These are phyloP conservation scores for Cerceris rybyensis DNA, from an alignment of 2,888 invertebrate species.

Conservation along the genomic window DNA sequence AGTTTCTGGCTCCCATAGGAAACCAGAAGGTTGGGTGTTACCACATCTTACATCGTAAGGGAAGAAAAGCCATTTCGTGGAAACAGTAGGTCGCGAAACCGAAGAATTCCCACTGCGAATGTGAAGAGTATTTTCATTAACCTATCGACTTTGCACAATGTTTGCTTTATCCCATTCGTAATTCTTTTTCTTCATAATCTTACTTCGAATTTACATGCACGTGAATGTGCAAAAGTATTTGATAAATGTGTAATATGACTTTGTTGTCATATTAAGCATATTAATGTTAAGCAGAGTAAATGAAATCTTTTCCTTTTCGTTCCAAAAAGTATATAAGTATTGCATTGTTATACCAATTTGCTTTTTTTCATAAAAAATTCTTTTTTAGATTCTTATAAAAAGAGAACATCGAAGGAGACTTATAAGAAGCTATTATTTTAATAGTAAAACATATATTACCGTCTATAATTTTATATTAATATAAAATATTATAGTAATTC, in stretches of 20 bases:
- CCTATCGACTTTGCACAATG: constrained; percentile 51
- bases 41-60: constrained; percentile 62
- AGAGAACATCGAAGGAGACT: too few relatives aligned
- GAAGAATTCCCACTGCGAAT: constrained; percentile 65
- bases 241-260: background rate
- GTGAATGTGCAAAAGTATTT: constrained; percentile 24
- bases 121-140: constrained; percentile 68
- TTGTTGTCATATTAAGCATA: too few relatives aligned
- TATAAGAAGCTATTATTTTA: too few relatives aligned
- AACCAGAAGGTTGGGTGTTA: constrained; percentile 58
- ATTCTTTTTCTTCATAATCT: constrained; percentile 37
- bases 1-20: constrained; percentile 36
- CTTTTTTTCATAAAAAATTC: too few relatives aligned
- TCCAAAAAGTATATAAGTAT: too few relatives aligned
- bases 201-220: constrained; percentile 47
- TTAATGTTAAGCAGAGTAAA: too few relatives aligned
- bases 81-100: constrained; percentile 34
- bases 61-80: constrained; percentile 47
- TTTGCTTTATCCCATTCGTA: constrained; percentile 9
- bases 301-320: too few relatives aligned
- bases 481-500: too few relatives aligned
- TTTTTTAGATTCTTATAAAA: too few relatives aligned
- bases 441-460: too few relatives aligned
- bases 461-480: too few relatives aligned
- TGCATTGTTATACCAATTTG: too few relatives aligned